A percentile compares a stretch with the other conserved stretches of the same genome.
phyloP scores from a whole-genome alignment of 2,797 vertebrate genomes.

The Chloroceryle amazona region DNA sequence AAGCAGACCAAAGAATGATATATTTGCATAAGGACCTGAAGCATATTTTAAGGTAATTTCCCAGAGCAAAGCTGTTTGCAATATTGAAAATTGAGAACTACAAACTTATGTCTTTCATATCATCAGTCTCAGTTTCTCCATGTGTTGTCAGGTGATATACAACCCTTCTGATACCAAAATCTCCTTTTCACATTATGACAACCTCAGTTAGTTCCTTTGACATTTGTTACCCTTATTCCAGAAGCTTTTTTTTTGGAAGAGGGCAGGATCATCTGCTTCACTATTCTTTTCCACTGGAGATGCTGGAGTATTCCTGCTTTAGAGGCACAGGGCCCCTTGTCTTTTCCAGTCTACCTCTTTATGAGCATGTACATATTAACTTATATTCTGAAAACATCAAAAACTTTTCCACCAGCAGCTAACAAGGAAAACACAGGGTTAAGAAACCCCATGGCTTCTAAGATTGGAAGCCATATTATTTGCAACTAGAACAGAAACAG shows the following conservation, averaged over 20 bases:
- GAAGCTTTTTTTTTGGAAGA: not conserved
- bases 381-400: not conserved
- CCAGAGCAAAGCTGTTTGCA: not conserved
- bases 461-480: not conserved
- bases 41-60: not conserved
- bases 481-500: conserved; percentile 25
- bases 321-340: not conserved
- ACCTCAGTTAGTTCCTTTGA: not conserved
- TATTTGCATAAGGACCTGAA: not conserved
- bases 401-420: not conserved
- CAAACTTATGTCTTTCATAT: not conserved
- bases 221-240: not conserved
- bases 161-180: not conserved
- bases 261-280: not conserved
- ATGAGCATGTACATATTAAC: not conserved
- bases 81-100: not conserved
- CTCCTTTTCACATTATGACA: not conserved
- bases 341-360: not conserved
- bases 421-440: not conserved
- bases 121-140: not conserved
- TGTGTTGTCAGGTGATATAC: not conserved
- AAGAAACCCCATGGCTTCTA: not conserved
- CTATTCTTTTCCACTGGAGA: not conserved
- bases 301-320: not conserved
- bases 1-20: not conserved